phyloP scores from a whole-genome alignment of 2,888 invertebrate species.

The Rhamphomyia laevipes region DNA sequence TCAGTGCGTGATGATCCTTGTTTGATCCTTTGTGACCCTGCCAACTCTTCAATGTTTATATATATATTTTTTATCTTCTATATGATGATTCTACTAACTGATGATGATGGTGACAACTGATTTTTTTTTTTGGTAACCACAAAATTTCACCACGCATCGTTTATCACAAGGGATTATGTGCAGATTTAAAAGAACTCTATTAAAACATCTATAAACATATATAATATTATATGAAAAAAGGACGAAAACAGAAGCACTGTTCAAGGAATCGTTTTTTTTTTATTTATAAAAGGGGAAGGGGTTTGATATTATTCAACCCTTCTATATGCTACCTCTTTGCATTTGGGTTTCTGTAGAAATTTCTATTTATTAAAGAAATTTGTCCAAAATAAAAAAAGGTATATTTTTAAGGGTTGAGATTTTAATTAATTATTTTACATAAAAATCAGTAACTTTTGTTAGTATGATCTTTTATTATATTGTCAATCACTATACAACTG shows the following conservation, averaged over 20 bases:
- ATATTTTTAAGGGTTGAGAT: slow-evolving; percentile 4
- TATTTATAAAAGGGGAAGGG: too few relatives aligned
- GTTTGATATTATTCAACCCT: too few relatives aligned
- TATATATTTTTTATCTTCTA: neutral
- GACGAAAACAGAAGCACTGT: too few relatives aligned
- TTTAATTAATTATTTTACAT: slow-evolving; percentile 5
- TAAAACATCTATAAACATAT: too few relatives aligned
- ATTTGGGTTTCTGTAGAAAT: neutral
- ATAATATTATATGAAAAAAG: too few relatives aligned
- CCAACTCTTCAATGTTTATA: neutral
- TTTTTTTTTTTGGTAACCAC: slow-evolving; percentile 1
- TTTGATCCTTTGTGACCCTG: neutral
- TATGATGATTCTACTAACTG: neutral
- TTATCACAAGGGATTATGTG: slow-evolving; percentile 7
- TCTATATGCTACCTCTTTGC: too few relatives aligned
- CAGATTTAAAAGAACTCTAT: neutral
- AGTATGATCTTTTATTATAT: too few relatives aligned
- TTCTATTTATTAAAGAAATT: neutral
- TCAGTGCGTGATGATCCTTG: slow-evolving; percentile 1
- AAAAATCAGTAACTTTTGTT: too few relatives aligned
- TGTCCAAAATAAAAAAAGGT: neutral
- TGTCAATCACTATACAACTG: too few relatives aligned
- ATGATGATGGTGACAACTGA: neutral
- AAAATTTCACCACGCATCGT: slow-evolving; percentile 7
- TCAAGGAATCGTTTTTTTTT: too few relatives aligned